Evolutionary conservation across 2,797 vertebrate genomes (phyloP), one percentile per base, ranked within the genome.

Genomic region (Lophius americanus): DNA sequence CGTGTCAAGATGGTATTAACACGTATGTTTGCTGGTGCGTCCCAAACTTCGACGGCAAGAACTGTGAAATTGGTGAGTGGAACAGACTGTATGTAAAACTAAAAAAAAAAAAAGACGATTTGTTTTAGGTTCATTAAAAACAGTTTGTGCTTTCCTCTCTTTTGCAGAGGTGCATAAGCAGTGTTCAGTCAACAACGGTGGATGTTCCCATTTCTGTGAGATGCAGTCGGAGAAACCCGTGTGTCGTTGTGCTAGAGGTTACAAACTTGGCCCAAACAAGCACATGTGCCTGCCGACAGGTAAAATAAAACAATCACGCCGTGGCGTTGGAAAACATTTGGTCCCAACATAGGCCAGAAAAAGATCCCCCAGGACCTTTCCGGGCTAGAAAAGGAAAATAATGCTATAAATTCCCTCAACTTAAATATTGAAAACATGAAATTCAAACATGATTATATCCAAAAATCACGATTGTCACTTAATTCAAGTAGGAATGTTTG

Each of bases 61-160:
- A 98, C 93, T 99, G 98, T 82, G 97, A 99, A 87, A 93, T 96
- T 10, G 95, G 98, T 98, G 90, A 23, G 89, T 51, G 37, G 9
- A 7, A 50, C 33, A 9, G 11, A 4, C 12, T 11, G 9, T 7
- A 51, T 38, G 2, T 3, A 44, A n/a, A 23, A 23, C 23, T 23
- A 23, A 23, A 23, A 23, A 23, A 23, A 23, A 23, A 23, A 23
- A 23, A 23, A 23, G 23, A 23, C 23, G 23, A 23, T 23, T 23
- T 23, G 2, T 23, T 23, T 1, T 23, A 38, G 37, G 4, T 38
- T 38, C 4, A 38, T 38, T 38, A 38, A 38, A 7, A 38, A 38
- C 9, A 38, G 13, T 5, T 35, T 61, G 12, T 52, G 6, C 33
- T 65, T 41, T 53, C 39, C 14, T 4, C 2, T 5, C 33, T 60